Base-by-base conservation (phyloP, 64 coral and sea anemone genomes). In the Porites australiensis region DNA sequence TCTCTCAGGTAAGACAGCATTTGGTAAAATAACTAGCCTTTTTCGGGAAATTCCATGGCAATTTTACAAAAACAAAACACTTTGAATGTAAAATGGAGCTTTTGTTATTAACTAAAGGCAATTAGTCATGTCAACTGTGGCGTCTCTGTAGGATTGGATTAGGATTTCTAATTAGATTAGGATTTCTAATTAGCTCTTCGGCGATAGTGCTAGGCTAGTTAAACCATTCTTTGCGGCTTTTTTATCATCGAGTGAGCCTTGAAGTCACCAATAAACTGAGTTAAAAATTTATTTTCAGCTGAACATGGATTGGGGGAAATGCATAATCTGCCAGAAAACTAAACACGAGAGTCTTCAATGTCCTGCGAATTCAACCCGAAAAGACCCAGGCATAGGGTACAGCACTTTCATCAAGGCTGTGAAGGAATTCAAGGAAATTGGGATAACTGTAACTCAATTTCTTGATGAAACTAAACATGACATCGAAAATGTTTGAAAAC, bases 11-110 rank as follows among this genome's bases (percentile, higher is more conserved):
- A 88, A 88, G 53, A 15, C 70, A 88, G 16, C 52, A 88, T 88
- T 88, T 74, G 86, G 86, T 20, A 88, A 16, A 88, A 88, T 19
- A 20, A 70, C 66, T 57, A 72, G 70, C 86, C 74, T 88, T 88
- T 20, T 72, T 68, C 55, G 67, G 65, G 46, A 72, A 68, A 72
- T 88, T 37, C 55, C 67, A n/a, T 88, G 70, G 67, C 67, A 54
- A 72, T 88, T 88, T 88, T 88, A 68, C 74, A 72, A 74, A 55
- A 72, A 88, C 70, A 88, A 88, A 88, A 72, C 46, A 88, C 47
- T 74, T 74, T 88, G 16, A 48, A 58, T 58, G 71, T 88, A 45
- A 72, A 44, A 88, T 55, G 58, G 44, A 77, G 74, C 74, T 43
- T 45, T 37, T 74, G 43, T 59, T 48, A 60, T 77, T 77, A n/a